Evolutionary conservation across 2,113 vertebrate genomes (phyloP).

Genomic region (Ailurus styani): DNA sequence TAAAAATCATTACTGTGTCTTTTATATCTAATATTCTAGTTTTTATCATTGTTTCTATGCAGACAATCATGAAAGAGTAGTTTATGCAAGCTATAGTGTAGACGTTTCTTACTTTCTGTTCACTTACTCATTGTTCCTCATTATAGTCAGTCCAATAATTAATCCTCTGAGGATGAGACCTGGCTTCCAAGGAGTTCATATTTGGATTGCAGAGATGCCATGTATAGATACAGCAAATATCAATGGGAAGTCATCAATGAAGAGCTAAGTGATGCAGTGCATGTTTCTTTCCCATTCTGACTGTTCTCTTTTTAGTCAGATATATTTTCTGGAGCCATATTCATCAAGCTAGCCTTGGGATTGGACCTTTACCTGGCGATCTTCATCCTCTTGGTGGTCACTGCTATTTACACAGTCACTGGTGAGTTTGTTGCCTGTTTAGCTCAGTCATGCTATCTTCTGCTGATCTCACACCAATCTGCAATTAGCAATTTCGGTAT

Average conservation of each 20-base stretch:
- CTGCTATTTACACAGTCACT: conserved; percentile 92
- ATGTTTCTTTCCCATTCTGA: not conserved
- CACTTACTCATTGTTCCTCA: not conserved
- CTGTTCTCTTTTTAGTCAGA: conserved; percentile 83
- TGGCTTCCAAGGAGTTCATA: not conserved
- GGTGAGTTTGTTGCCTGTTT: conserved; percentile 79
- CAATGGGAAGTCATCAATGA: not conserved
- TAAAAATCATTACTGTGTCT: not conserved
- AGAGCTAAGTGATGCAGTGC: not conserved
- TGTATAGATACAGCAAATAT: not conserved
- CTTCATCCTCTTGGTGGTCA: conserved; percentile 87
- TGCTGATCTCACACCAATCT: not conserved
- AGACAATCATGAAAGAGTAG: not conserved
- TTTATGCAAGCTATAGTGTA: not conserved
- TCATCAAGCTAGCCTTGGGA: conserved; percentile 91
- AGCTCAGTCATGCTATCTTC: not conserved
- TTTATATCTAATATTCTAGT: not conserved
- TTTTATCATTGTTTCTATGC: not conserved
- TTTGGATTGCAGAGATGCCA: not conserved
- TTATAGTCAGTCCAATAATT: not conserved
- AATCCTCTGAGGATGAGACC: not conserved
- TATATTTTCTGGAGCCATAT: conserved; percentile 93
- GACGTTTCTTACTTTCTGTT: not conserved
- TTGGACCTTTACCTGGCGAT: conserved; percentile 93
- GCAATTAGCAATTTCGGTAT: not conserved